These are phyloP conservation scores for Diarsia rubi DNA, from an alignment of 2,888 invertebrate genomes.

Conservation along the genomic window DNA sequence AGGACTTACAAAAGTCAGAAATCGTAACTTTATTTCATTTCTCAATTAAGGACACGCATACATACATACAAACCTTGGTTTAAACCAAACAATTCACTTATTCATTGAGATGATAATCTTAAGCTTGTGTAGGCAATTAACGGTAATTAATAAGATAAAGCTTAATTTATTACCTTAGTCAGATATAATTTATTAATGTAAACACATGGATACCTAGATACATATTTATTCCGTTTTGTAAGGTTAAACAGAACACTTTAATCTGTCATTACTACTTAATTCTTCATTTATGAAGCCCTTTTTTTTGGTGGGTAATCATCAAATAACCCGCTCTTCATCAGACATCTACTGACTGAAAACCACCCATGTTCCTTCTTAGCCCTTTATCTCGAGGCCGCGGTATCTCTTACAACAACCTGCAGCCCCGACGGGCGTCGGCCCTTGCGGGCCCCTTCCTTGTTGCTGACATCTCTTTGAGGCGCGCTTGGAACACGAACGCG, in stretches of 20 bases:
- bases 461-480: no score
- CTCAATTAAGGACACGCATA: not conserved
- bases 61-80: conserved; percentile 16
- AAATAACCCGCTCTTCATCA: no score
- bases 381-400: no score
- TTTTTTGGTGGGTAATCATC: no score
- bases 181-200: conserved; percentile 34
- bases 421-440: no score
- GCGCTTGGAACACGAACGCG: no score
- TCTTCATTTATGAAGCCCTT: not conserved
- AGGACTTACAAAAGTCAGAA: not conserved
- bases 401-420: no score
- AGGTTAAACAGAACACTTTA: not conserved
- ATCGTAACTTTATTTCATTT: conserved; percentile 9
- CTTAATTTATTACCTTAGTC: conserved; percentile 41
- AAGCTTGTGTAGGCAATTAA: conserved; percentile 44
- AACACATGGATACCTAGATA: conserved; percentile 3
- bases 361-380: no score
- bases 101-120: conserved; percentile 43
- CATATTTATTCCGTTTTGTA: not conserved
- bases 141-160: conserved; percentile 40
- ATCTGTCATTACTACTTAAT: not conserved
- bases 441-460: no score
- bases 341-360: no score
- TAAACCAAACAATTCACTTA: conserved; percentile 20